phyloP scores from a whole-genome alignment of 2,797 vertebrate species.

The Pangasius krempfi region DNA sequence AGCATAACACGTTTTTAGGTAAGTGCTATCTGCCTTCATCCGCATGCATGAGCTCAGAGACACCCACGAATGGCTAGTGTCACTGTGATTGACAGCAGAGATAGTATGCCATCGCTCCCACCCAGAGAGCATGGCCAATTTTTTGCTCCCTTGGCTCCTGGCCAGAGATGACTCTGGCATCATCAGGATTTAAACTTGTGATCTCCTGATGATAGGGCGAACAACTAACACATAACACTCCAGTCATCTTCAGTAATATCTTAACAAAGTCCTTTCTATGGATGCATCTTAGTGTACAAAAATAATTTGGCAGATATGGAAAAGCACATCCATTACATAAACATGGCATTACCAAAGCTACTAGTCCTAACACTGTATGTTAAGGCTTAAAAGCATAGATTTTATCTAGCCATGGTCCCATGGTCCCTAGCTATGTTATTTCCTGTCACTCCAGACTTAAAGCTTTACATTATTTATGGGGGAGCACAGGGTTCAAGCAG shows the following conservation, averaged over 20 bases:
- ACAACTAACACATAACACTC: neutral
- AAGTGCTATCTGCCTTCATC: constrained; percentile 18
- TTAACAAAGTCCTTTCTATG: constrained; percentile 4
- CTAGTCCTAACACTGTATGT: neutral
- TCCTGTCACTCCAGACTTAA: neutral
- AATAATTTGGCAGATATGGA: constrained; percentile 2
- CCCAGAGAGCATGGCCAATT: neutral
- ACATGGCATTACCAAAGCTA: neutral
- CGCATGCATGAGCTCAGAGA: neutral
- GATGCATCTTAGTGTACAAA: neutral
- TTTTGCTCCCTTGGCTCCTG: constrained; percentile 15
- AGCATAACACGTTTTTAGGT: neutral
- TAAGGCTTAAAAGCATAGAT: neutral
- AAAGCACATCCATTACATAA: neutral
- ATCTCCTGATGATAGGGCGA: neutral
- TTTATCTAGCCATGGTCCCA: neutral
- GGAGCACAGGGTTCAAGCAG: neutral
- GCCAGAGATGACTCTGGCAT: constrained; percentile 3
- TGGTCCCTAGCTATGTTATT: neutral
- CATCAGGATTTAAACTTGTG: neutral
- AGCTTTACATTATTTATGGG: too few relatives aligned
- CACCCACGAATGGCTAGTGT: neutral
- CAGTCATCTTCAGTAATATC: neutral
- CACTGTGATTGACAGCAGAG: constrained; percentile 15
- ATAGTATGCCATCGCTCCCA: neutral